These are phyloP conservation scores for Nothocercus julius DNA, from an alignment of 2,113 vertebrate species.

Conservation along the genomic window DNA sequence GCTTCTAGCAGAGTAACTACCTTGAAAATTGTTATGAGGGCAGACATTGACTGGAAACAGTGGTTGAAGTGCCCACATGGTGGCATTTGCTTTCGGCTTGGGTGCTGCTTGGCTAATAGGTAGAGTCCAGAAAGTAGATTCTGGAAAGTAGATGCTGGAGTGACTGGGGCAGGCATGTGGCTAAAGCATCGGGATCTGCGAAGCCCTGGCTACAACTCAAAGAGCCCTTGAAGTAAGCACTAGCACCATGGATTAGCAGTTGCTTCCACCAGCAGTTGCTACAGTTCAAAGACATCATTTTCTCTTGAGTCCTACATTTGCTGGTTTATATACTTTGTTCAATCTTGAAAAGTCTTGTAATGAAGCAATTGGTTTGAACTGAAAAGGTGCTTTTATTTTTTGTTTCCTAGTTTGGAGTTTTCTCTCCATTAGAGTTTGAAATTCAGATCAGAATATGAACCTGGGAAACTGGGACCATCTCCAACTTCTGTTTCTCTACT, in stretches of 20 bases:
- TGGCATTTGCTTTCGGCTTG: background rate
- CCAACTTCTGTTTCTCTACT: background rate
- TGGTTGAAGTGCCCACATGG: background rate
- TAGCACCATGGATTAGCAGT: background rate
- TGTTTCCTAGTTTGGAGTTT: background rate
- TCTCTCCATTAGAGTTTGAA: background rate
- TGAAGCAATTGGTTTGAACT: background rate
- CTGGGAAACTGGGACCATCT: background rate
- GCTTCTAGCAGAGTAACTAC: background rate
- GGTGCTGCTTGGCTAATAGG: background rate
- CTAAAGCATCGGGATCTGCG: background rate
- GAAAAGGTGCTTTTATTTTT: background rate
- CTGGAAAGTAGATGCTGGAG: background rate
- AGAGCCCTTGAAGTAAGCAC: background rate
- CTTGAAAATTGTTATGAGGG: background rate
- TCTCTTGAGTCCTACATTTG: background rate
- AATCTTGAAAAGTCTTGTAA: background rate
- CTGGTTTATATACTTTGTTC: background rate
- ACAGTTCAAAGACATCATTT: background rate
- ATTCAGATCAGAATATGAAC: background rate
- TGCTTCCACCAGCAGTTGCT: background rate
- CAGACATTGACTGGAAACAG: background rate
- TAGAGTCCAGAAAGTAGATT: background rate
- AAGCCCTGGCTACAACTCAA: background rate
- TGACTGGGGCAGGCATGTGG: background rate